These are phyloP conservation scores for Cardinalis cardinalis DNA, from an alignment of 2,113 vertebrate genomes.

Conservation along the genomic window DNA sequence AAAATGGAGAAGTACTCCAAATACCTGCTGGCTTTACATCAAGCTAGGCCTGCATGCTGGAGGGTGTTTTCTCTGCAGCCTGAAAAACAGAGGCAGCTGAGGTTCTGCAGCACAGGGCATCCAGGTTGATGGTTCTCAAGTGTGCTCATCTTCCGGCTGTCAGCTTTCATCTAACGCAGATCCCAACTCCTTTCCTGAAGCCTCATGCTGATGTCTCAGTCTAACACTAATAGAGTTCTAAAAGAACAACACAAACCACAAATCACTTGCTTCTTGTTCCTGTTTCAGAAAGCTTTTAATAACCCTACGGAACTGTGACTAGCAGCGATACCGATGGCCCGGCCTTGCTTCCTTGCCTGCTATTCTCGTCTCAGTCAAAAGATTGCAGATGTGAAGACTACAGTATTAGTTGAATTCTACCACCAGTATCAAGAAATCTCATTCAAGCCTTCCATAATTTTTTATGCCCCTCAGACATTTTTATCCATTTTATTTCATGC, in stretches of 20 bases:
- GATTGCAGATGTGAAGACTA: neutral
- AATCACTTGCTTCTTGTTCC: neutral
- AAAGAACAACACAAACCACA: neutral
- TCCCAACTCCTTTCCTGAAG: neutral
- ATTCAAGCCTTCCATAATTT: neutral
- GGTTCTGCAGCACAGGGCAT: neutral
- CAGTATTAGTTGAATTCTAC: neutral
- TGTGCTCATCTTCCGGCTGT: neutral
- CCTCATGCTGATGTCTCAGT: neutral
- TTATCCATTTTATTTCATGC: neutral
- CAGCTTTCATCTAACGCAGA: neutral
- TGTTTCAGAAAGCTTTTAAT: neutral
- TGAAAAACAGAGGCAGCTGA: neutral
- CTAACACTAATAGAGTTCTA: neutral
- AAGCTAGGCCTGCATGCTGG: neutral
- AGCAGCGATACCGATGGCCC: fast-evolving
- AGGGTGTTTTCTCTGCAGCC: neutral
- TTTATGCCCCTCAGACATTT: neutral
- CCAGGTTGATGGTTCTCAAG: neutral
- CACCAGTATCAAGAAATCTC: neutral
- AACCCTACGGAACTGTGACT: neutral
- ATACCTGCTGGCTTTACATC: neutral
- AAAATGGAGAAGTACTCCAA: neutral
- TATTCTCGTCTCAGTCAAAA: neutral
- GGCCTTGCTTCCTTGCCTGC: neutral